Evolutionary conservation across 2,888 invertebrate genomes (phyloP), one percentile per base, ranked within the genome.

Genomic region (Drosophila affinis): DNA sequence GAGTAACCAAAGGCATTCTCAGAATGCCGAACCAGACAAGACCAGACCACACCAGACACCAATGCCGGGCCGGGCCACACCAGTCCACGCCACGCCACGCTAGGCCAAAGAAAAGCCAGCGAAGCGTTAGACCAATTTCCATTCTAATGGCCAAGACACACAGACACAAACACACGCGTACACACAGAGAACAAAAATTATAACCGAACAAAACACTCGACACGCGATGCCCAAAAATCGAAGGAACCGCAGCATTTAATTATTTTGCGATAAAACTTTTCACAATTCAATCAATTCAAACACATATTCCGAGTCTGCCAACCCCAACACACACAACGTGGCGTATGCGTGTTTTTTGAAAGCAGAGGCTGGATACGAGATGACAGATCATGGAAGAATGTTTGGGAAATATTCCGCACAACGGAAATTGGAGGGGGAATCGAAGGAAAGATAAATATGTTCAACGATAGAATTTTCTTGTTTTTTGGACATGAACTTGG

Each of bases 261-360:
- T 84, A 81, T 78, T 67, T 75, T 75, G 77, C 85, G 62, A 79
- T 84, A 76, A 78, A 86, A 84, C 72, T 87, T 88, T 86, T 78
- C 78, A 78, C 89, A 78, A 88, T 80, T 85, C 85, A 80, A 84
- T 86, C 86, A 87, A 88, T 86, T 80, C 62, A 69, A 69, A 72
- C 71, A 72, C 71, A 79, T 73, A 56, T 34, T 39, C 39, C n/a
- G 39, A 29, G 29, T 7, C 29, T 9, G 29, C 1, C 29, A 9
- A 7, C 7, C 29, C 29, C 29, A 9, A 7, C 29, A 9, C 29
- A 29, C 9, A 52, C 75, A 64, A 63, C 67, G 46, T 54, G 75
- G 71, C 80, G 77, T 75, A 86, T 82, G 57, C 86, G 80, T 79
- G 39, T 34, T 79, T 10, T 39, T 39, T 7, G n/a, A 39, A 14